Conservation (phyloP, 2,113 vertebrate species). For the Eretmochelys imbricata region DNA sequence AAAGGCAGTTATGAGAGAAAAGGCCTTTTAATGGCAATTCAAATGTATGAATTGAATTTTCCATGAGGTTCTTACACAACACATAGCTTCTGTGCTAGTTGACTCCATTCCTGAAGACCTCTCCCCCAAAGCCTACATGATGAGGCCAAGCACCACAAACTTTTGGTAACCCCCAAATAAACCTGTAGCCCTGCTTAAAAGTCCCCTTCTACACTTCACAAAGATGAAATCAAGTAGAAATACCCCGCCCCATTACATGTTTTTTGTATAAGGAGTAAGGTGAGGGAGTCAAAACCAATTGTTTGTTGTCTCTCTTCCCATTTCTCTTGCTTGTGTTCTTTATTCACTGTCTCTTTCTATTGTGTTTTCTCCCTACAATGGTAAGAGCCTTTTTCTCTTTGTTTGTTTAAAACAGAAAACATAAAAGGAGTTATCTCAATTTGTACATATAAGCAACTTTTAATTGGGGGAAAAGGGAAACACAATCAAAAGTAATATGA, state of each 20-base stretch:
- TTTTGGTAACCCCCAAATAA: neutral
- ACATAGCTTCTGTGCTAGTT: neutral
- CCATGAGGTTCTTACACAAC: neutral
- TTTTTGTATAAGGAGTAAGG: fast-evolving
- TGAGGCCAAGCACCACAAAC: fast-evolving
- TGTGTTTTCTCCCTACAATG: neutral
- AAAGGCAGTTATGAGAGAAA: neutral
- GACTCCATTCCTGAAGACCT: neutral
- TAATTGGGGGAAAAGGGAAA: neutral
- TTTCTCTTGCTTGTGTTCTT: neutral
- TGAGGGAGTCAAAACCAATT: neutral
- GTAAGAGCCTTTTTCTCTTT: neutral
- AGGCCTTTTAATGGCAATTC: neutral
- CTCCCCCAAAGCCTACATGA: neutral
- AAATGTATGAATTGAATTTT: neutral
- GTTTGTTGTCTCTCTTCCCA: neutral
- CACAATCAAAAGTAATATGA: neutral
- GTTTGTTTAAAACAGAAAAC: neutral
- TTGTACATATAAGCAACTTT: neutral
- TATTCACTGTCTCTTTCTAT: neutral
- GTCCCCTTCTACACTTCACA: neutral
- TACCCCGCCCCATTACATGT: neutral
- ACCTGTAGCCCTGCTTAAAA: neutral
- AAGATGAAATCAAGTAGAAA: fast-evolving
- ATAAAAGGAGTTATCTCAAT: neutral